Evolutionary conservation across 2,113 vertebrate species (phyloP).

Genomic region (Pleuronectes platessa): DNA sequence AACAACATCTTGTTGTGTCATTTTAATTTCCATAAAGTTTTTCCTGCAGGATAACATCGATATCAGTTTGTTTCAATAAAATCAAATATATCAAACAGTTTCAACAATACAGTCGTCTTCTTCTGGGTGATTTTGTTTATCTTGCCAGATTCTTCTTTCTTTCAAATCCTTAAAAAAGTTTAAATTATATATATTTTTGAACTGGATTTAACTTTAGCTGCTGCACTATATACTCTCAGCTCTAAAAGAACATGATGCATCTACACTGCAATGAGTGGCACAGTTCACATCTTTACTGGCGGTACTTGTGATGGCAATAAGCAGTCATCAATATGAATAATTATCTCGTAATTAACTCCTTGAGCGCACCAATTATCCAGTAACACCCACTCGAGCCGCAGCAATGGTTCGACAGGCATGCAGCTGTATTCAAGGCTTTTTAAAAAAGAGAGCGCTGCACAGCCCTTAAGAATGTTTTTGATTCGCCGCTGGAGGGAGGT

Average conservation of each 20-base stretch:
- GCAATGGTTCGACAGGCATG: not conserved
- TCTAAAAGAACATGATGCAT: not conserved
- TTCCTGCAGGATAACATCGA: too few species aligned
- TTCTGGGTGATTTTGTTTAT: too few species aligned
- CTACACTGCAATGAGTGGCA: not conserved
- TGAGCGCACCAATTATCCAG: slow-evolving; percentile 5
- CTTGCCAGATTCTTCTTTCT: too few species aligned
- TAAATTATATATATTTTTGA: not conserved
- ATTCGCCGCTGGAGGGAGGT: slow-evolving; percentile 41
- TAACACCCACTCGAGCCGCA: slow-evolving; percentile 18
- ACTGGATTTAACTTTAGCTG: not conserved
- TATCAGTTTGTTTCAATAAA: too few species aligned
- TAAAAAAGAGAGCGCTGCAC: slow-evolving; percentile 25
- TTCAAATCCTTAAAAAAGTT: too few species aligned
- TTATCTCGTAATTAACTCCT: slow-evolving; percentile 25
- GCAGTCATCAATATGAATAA: slow-evolving; percentile 26
- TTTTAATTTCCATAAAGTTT: too few species aligned
- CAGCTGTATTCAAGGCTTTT: not conserved
- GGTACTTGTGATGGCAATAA: slow-evolving; percentile 17
- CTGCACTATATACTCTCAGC: not conserved
- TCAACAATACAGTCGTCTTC: too few species aligned
- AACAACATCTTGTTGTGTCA: too few species aligned
- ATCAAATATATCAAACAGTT: too few species aligned
- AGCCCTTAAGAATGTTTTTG: slow-evolving; percentile 52
- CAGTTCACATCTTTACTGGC: slow-evolving; percentile 3